Evolutionary conservation across 2,888 invertebrate species (phyloP), one percentile per base, ranked within the genome.

Genomic region (Dastarcus helophoroides): DNA sequence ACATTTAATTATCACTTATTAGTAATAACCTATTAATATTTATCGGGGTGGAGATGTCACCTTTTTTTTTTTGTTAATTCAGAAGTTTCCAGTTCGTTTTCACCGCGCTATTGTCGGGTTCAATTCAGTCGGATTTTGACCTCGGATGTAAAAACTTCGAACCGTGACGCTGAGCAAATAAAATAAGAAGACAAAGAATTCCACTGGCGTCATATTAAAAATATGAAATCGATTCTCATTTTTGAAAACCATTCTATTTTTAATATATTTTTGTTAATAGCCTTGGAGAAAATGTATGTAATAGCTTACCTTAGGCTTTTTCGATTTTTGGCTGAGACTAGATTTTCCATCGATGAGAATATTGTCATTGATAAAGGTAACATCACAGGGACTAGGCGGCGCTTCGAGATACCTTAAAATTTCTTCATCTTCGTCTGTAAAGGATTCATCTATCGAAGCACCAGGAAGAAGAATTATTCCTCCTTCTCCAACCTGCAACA

Each of bases 331-430:
- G 46, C 75, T 76, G 57, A 89, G 73, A 65, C 80, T 85, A 57
- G 86, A 86, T 62, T 76, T 77, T 36, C 89, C 89, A 66, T 86
- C 85, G 66, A 89, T 89, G 63, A 89, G 76, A 58, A 89, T 72
- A 64, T 88, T 86, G 63, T 82, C 86, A 65, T 88, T 88, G 60
- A 79, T 71, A 65, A 89, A 88, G 47, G 74, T 72, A 50, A 88
- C 80, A 64, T 78, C 73, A 64, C 84, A 83, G 17, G 85, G 85
- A 50, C 83, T 79, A 22, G 84, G 83, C 41, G 77, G 78, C 39
- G 72, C 74, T 44, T 64, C 68, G 47, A 67, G 60, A 42, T 58
- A 68, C 52, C 62, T 61, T 55, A 65, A 59, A 36, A 66, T 63
- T 35, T 65, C 65, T 37, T 71, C 71, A 54, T 69, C 66, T 56